Base-by-base conservation (phyloP, 2,888 invertebrate genomes). In the Xestia xanthographa region DNA sequence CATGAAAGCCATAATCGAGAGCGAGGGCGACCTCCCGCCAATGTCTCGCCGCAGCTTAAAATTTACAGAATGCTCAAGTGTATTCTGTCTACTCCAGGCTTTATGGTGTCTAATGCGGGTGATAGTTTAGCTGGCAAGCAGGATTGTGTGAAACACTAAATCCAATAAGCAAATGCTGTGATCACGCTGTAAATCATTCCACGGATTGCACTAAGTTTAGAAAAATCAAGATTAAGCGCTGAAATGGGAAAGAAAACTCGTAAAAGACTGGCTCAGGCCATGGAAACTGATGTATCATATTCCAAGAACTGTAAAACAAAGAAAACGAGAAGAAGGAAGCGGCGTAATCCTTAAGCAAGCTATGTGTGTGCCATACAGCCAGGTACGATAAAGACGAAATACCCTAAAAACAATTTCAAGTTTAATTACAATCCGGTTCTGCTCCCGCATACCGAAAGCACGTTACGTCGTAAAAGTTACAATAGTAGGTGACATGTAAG, bases 401-500 rank as follows among this genome's bases (percentile, higher is more conserved):
- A 67, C 48, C 34, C 45, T 66, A 66, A 79, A 78, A 72, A 67
- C 63, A 58, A 68, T 81, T 72, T 81, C 56, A 72, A 53, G 41
- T 77, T 73, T 76, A 78, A 82, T 81, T 75, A 72, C 75, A 82
- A 75, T 79, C 66, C 63, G 41, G 74, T 82, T 76, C 71, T 41
- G 38, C 34, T 53, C 38, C 34, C 72, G 50, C 45, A 14, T 62
- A 62, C 68, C 29, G 53, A 68, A 66, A 74, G 62, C 53, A 66
- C 29, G 50, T 68, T 72, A 65, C n/a, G 50, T 73, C 69, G 75
- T 82, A 69, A 80, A 84, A 56, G 67, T 79, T 68, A 76, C n/a
- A 82, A 73, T 74, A 80, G 79, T 78, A 75, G 75, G 80, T 67
- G 78, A 56, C 88, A 94, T 95, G 93, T 94, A 90, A 94, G 62